phyloP scores from a whole-genome alignment of 2,797 vertebrate genomes.

The Mycteria americana region DNA sequence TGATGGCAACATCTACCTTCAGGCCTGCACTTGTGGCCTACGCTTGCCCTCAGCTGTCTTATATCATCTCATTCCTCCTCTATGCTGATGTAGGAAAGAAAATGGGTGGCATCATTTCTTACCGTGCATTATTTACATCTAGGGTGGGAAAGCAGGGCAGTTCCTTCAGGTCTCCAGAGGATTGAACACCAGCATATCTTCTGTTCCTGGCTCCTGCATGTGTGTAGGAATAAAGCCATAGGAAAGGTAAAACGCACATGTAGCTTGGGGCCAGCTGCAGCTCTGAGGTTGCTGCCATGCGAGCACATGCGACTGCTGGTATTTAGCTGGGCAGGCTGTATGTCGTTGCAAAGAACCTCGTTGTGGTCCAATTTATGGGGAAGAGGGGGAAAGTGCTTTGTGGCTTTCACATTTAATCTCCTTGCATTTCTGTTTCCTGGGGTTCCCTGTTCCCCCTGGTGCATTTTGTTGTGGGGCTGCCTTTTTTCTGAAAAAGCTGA shows the following conservation, averaged over 20 bases:
- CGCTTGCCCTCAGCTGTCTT: not conserved
- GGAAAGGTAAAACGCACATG: not conserved
- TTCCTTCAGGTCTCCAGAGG: not conserved
- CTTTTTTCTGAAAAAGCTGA: not conserved
- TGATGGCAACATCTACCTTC: not conserved
- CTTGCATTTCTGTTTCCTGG: not conserved
- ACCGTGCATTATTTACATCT: not conserved
- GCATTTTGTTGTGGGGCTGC: not conserved
- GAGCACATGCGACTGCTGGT: fast-evolving
- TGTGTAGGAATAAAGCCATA: not conserved
- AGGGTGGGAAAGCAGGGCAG: not conserved
- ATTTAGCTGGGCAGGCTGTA: not conserved
- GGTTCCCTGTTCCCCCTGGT: not conserved
- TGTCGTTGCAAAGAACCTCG: fast-evolving
- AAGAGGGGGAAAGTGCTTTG: not conserved
- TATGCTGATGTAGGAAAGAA: not conserved
- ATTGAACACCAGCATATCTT: not conserved
- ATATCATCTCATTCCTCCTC: not conserved
- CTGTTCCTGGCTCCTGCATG: not conserved
- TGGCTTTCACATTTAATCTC: not conserved
- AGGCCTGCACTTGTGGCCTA: not conserved
- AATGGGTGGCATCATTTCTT: not conserved
- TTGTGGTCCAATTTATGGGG: not conserved
- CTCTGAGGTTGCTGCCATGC: not conserved
- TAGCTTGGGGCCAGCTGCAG: not conserved